Evolutionary conservation across 2,797 vertebrate species (phyloP).

Genomic region (Aldrovandia affinis): DNA sequence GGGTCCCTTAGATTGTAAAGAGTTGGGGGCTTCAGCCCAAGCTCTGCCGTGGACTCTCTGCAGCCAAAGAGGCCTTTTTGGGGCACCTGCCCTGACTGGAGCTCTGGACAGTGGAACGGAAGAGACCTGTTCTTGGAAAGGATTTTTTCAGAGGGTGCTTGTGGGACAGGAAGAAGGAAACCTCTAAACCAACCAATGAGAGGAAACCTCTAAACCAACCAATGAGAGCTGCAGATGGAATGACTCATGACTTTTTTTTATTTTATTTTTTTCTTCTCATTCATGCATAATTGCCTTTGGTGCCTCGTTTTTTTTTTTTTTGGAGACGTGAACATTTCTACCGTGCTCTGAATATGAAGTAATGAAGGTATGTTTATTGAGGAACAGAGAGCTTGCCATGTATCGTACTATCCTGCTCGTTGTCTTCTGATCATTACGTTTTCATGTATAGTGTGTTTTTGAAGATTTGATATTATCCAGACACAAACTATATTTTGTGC

Average conservation of each 20-base stretch:
- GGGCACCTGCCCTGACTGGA: background rate
- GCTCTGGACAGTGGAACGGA: background rate
- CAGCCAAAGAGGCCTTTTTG: conserved; percentile 14
- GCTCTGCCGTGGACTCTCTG: conserved; percentile 36
- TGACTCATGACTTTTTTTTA: conserved; percentile 23
- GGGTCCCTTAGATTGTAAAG: conserved; percentile 38
- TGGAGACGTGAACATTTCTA: conserved; percentile 60
- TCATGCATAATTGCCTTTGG: conserved; percentile 66
- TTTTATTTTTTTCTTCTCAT: conserved; percentile 38
- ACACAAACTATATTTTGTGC: background rate
- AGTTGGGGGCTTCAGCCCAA: conserved; percentile 22
- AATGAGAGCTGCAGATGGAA: conserved; percentile 50
- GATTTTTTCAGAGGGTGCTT: conserved; percentile 17
- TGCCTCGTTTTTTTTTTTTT: conserved; percentile 78
- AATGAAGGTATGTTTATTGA: conserved; percentile 53
- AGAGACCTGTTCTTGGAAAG: background rate
- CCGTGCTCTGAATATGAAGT: conserved; percentile 55
- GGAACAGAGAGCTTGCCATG: conserved; percentile 52
- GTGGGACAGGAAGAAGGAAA: background rate
- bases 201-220: background rate
- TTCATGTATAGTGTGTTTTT: conserved; percentile 33
- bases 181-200: conserved; percentile 34
- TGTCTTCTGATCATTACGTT: conserved; percentile 28
- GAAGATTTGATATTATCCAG: background rate
- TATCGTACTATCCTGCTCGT: conserved; percentile 46